Base-by-base conservation (phyloP, 2,113 vertebrate genomes). In the Lates calcarifer region DNA sequence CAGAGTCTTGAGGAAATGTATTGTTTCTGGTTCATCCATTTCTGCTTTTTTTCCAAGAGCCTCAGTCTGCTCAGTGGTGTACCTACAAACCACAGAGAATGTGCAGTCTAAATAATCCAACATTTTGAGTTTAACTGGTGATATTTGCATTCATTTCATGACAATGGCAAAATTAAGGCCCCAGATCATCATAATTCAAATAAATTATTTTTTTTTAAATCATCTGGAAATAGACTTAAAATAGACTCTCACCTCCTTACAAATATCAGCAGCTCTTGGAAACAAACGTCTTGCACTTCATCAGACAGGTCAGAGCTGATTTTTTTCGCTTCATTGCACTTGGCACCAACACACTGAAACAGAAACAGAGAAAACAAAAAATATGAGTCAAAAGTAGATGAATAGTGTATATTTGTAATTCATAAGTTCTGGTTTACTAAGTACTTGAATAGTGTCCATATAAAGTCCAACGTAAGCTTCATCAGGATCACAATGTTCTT, bases 361-460 rank as follows among this genome's bases (percentile, higher is more conserved):
- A 70, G 0, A 51, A 10, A 60, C 1, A 35, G 9, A n/a, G 14
- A 14, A 31, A 26, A 58, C 14, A 18, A 31, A 58, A 7, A 28
- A 41, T n/a, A n/a, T n/a, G n/a, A n/a, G n/a, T n/a, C n/a, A 35
- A 35, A 35, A 35, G 7, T 0, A 28, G n/a, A 43, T 28, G 17
- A 17, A 28, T 8, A 22, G n/a, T n/a, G n/a, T n/a, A n/a, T n/a
- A n/a, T n/a, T n/a, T n/a, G 2, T 28, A 33, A 62, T n/a, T 53
- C 2, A 61, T 22, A 11, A n/a, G 9, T 5, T 45, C 12, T 64
- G 33, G 22, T n/a, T 41, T 15, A 29, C 9, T 51, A 2, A 28
- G 18, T 86, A 94, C 94, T 87, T 89, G 82, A 73, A 91, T 91
- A 4, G 77, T 76, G 83, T 95, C 93, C 22, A 94, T 1, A 10